phyloP scores from a whole-genome alignment of 2,888 invertebrate genomes.

The Odontocerum albicorne region DNA sequence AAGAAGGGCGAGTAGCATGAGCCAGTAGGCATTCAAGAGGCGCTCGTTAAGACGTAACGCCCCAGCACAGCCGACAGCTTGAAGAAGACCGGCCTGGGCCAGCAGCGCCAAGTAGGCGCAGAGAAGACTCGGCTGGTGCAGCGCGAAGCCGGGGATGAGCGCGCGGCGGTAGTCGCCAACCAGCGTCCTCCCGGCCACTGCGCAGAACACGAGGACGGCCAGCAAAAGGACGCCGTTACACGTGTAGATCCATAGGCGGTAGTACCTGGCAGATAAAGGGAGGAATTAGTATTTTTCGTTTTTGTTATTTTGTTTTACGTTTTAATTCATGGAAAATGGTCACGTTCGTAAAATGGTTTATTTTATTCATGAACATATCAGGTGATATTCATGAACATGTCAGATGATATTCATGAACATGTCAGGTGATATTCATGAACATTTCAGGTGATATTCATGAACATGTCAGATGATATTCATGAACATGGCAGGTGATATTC shows the following conservation, averaged over 20 bases:
- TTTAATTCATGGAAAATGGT: too few species aligned
- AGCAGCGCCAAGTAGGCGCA: slow-evolving; percentile 83
- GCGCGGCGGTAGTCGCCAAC: slow-evolving; percentile 70
- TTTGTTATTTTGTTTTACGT: too few species aligned
- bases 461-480: too few species aligned
- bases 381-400: too few species aligned
- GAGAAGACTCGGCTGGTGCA: slow-evolving; percentile 79
- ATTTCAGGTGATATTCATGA: too few species aligned
- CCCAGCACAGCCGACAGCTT: slow-evolving; percentile 79
- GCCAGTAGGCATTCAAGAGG: slow-evolving; percentile 82
- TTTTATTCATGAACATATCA: too few species aligned
- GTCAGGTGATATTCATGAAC: too few species aligned
- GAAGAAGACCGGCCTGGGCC: slow-evolving; percentile 69
- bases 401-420: too few species aligned
- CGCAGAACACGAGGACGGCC: slow-evolving; percentile 78
- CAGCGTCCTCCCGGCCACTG: slow-evolving; percentile 72
- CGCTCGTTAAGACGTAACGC: slow-evolving; percentile 79
- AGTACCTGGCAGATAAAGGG: slow-evolving; percentile 59
- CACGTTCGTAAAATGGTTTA: too few species aligned
- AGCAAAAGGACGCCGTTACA: slow-evolving; percentile 87
- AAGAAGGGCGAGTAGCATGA: slow-evolving; percentile 73
- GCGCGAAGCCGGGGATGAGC: slow-evolving; percentile 72
- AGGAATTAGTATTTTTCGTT: too few species aligned
- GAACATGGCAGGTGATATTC: too few species aligned
- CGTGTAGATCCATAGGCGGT: slow-evolving; percentile 90